Evolutionary conservation across 2,888 invertebrate species (phyloP), one percentile per base, ranked within the genome.

Genomic region (Caenorhabditis imperialis): DNA sequence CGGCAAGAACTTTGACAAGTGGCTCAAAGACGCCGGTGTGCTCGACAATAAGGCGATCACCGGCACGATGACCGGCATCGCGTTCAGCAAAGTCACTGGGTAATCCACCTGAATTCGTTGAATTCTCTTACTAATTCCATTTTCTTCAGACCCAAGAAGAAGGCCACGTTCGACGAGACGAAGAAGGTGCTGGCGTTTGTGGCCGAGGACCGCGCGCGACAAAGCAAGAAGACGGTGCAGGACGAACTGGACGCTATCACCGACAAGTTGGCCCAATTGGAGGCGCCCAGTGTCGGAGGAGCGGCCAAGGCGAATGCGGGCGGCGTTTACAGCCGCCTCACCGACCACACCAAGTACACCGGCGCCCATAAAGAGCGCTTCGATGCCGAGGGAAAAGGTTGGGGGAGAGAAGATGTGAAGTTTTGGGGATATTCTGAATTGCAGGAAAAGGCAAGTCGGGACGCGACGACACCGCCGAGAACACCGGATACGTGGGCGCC

Each of bases 301-400:
- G 85, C 85, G 7, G 84, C 86, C 14, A 86, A 84, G 54, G 67
- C 86, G 3, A 75, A 80, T 38, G 84, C 85, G 2, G 78, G 75
- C 30, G 86, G 85, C 8, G 88, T 88, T 14, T 86, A 85, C 69
- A 82, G 82, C 54, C 78, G 88, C n/a, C 73, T 88, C 47, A 89
- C 88, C 6, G 87, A 88, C 53, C 81, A 82, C 54, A 84, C 81
- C 4, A 88, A 87, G 55, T 87, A 86, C 67, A 87, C 87, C 14
- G 87, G 87, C 23, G 84, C 88, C 27, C 87, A 88, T 72, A 89
- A 89, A 67, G 88, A 88, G 50, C 79, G 88, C 2, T 88, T 88
- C 75, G 87, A 88, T 60, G 81, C 77, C 1, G 86, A 85, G 12
- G 88, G 88, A 70, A 84, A 85, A 65, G 88, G 78, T 78, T 22